Conservation (phyloP, 2,797 vertebrate genomes). For the Anguilla megastoma region DNA sequence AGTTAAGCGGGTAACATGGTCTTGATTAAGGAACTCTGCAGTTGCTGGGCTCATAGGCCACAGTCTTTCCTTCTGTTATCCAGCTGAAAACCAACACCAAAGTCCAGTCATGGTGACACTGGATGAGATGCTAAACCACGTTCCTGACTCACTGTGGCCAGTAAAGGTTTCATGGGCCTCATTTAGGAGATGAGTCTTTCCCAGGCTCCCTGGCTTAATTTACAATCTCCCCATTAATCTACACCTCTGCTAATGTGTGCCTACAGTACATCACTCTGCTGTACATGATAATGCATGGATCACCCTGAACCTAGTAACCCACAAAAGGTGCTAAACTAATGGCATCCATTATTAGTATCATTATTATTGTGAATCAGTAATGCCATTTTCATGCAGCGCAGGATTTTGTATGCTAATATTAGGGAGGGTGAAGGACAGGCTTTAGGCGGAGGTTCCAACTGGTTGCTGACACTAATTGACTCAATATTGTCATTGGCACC, state of each 20-base stretch:
- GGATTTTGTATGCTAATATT: neutral
- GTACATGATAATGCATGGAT: neutral
- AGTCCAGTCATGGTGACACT: neutral
- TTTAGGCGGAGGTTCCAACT: neutral
- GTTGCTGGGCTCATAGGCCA: constrained; percentile 42
- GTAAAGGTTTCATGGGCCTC: neutral
- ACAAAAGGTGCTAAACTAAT: neutral
- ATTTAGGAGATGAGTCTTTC: neutral
- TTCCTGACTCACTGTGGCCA: neutral
- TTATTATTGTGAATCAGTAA: neutral
- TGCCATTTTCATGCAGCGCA: neutral
- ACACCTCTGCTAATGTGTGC: neutral
- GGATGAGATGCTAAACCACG: neutral
- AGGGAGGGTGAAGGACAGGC: neutral
- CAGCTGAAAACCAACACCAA: neutral
- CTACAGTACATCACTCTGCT: neutral
- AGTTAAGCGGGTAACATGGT: neutral
- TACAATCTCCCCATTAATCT: neutral
- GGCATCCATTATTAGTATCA: neutral
- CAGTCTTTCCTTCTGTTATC: constrained; percentile 34
- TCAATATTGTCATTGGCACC: neutral
- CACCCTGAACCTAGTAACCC: neutral
- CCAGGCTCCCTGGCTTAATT: neutral
- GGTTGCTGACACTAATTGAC: neutral
- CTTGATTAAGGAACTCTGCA: neutral